Evolutionary conservation across 2,888 invertebrate species (phyloP), one percentile per base, ranked within the genome.

Genomic region (Nymphalis polychloros): DNA sequence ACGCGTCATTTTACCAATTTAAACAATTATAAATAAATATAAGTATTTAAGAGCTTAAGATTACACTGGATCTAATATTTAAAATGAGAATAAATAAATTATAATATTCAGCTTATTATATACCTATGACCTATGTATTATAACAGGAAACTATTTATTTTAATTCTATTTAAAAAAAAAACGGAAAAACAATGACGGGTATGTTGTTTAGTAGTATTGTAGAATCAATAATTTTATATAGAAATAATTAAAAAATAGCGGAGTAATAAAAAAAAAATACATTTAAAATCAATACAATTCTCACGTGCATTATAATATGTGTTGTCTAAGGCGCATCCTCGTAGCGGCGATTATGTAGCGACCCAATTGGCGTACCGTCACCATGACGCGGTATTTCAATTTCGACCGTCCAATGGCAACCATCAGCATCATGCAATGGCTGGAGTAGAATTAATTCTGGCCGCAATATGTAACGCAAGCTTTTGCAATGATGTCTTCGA

Each of bases 401-500:
- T 72, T 66, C 68, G 70, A 70, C 76, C 72, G 73, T 70, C 64
- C 68, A 57, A 64, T 67, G 47, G 50, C 59, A 67, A 61, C 55
- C 55, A 53, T 59, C 52, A 61, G 31, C 59, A 72, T 73, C 73
- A 82, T 83, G 85, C 80, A 73, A 90, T 89, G 89, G 81, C 82
- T 63, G 92, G 92, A 57, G 72, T 91, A 74, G 88, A 90, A 50
- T 79, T 92, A 31, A 88, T 93, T 63, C 81, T 90, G 63, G 85
- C 92, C 7, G 78, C 90, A 49, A 81, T 93, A 72, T 93, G 92
- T 78, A 93, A 92, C 74, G 86, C 86, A 1, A 88, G 87, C 2
- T 83, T 86, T 74, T 92, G 92, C 77, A 85, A 87, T 63, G 74
- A 80, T 17, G 73, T 83, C 20, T 84, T 84, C 75, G 87, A 89